Conservation (phyloP, 2,113 vertebrate species). For the Brachyhypopomus occidentalis region DNA sequence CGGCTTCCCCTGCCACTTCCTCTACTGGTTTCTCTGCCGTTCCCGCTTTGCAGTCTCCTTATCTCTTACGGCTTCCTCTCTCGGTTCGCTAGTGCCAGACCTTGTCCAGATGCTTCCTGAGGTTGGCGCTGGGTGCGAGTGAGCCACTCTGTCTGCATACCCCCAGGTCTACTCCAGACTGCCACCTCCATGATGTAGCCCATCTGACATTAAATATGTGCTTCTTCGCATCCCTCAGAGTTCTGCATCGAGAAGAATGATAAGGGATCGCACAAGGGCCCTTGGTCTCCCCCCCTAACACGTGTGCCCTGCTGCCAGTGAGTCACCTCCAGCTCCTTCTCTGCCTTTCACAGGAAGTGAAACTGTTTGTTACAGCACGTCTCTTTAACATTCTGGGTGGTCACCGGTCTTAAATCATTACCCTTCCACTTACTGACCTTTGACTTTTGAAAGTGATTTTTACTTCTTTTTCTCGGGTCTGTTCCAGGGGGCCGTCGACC, state of each 20-base stretch:
- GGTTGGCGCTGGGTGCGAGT: slow-evolving; percentile 47
- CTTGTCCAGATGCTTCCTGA: slow-evolving; percentile 74
- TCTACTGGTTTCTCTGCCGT: slow-evolving; percentile 69
- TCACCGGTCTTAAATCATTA: neutral
- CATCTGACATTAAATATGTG: slow-evolving; percentile 9
- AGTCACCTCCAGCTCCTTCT: slow-evolving; percentile 40
- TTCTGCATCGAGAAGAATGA: slow-evolving; percentile 79
- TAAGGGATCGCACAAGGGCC: slow-evolving; percentile 51
- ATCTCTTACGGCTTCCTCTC: slow-evolving; percentile 71
- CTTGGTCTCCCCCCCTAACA: slow-evolving; percentile 58
- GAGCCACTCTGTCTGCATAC: slow-evolving; percentile 18
- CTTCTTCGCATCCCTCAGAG: slow-evolving; percentile 66
- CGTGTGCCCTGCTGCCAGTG: slow-evolving; percentile 63
- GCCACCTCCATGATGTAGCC: neutral
- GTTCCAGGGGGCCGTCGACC: slow-evolving; percentile 66
- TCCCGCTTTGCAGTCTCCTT: slow-evolving; percentile 64
- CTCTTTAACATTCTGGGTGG: neutral
- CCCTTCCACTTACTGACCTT: neutral
- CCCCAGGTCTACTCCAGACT: neutral
- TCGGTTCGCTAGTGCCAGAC: slow-evolving; percentile 62
- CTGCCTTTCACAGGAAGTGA: neutral
- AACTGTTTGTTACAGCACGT: neutral
- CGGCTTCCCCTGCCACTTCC: slow-evolving; percentile 59
- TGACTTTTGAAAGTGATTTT: neutral
- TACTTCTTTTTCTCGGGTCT: neutral